Evolutionary conservation across 2,888 invertebrate species (phyloP).

Genomic region (Campoplex capitator): DNA sequence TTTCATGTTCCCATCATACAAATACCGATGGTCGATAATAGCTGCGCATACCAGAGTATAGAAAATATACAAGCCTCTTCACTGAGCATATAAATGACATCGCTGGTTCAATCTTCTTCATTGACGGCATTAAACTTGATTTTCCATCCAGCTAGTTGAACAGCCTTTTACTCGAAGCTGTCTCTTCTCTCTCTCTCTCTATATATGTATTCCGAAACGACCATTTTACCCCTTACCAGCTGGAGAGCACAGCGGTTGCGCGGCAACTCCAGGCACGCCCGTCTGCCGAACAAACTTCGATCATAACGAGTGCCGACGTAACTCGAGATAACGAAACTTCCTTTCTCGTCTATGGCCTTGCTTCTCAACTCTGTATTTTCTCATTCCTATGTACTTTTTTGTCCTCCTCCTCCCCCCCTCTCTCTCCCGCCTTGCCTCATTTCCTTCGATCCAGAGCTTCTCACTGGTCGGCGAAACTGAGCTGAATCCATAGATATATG

Average conservation of each 20-base stretch:
- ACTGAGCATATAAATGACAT: not conserved
- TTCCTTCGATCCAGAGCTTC: slow-evolving; percentile 22
- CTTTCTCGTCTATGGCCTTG: slow-evolving; percentile 46
- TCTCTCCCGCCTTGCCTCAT: not conserved
- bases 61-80: slow-evolving; percentile 9
- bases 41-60: not conserved
- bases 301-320: slow-evolving; percentile 79
- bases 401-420: not conserved
- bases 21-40: not conserved
- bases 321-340: slow-evolving; percentile 78
- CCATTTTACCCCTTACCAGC: slow-evolving; percentile 32
- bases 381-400: slow-evolving; percentile 21
- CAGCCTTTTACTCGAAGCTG: slow-evolving; percentile 12
- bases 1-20: not conserved
- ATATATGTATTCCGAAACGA: slow-evolving; percentile 34
- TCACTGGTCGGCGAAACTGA: slow-evolving; percentile 43
- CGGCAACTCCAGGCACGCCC: slow-evolving; percentile 60
- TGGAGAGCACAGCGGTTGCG: slow-evolving; percentile 63
- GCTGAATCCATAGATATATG: slow-evolving; percentile 27
- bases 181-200: slow-evolving; percentile 46
- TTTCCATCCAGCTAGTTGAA: slow-evolving; percentile 42
- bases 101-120: slow-evolving; percentile 39
- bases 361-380: slow-evolving; percentile 46
- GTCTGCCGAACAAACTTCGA: slow-evolving; percentile 71
- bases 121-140: slow-evolving; percentile 49